These are phyloP conservation scores for Drosophila chauvacae DNA, from an alignment of 1,140 invertebrate genomes.

Conservation along the genomic window DNA sequence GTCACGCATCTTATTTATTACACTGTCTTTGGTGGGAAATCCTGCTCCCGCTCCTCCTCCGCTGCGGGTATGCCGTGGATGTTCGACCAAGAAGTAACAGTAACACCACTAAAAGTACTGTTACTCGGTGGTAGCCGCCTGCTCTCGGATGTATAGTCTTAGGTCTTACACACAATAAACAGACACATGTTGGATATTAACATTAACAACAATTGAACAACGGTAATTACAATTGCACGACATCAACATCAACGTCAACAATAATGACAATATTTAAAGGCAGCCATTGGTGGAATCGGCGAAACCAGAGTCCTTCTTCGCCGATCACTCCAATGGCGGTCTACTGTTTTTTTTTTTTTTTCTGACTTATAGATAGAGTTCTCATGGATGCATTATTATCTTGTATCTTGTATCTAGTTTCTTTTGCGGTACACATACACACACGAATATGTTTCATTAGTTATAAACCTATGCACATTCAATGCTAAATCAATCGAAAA, in stretches of 20 bases:
- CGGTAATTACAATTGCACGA: slow-evolving; percentile 68
- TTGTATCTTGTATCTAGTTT: slow-evolving; percentile 15
- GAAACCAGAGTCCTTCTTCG: neutral
- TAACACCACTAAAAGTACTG: slow-evolving; percentile 64
- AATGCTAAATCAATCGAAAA: slow-evolving; percentile 60
- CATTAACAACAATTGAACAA: slow-evolving; percentile 69
- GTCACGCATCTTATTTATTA: slow-evolving; percentile 1
- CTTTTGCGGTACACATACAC: slow-evolving; percentile 17
- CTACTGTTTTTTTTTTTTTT: neutral
- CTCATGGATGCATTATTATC: slow-evolving; percentile 41
- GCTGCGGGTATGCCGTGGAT: neutral
- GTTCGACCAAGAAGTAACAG: slow-evolving; percentile 9
- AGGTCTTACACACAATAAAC: slow-evolving; percentile 24
- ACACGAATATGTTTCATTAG: slow-evolving; percentile 20
- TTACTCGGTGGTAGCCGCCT: slow-evolving; percentile 70
- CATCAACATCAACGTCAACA: slow-evolving; percentile 50
- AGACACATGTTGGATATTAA: slow-evolving; percentile 36
- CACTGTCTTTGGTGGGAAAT: neutral
- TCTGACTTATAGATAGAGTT: slow-evolving; percentile 1
- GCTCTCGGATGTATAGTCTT: slow-evolving; percentile 51
- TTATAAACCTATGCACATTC: slow-evolving; percentile 51
- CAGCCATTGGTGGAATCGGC: neutral
- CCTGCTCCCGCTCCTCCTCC: neutral
- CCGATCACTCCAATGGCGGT: slow-evolving; percentile 2
- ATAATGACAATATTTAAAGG: slow-evolving; percentile 16